Percentiles rank a stretch among this genome's conserved stretches.
phyloP scores from a whole-genome alignment of 2,113 vertebrate species.

The Chionis minor region DNA sequence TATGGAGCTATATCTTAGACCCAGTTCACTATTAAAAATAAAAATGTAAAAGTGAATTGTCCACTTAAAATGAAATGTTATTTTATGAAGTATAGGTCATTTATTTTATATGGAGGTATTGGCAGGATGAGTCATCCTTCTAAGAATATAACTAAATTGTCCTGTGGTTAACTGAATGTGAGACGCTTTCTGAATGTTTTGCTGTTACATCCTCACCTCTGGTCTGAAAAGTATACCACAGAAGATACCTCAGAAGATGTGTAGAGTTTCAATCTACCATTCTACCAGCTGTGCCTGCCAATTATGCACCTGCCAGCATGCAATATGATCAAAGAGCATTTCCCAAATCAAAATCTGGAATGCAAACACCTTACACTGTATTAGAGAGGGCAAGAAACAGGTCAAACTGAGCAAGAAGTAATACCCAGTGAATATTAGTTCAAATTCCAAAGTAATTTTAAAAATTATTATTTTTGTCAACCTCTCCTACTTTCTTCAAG shows the following conservation, averaged over 20 bases:
- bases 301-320: neutral
- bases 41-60: conserved; percentile 35
- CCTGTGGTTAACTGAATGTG: conserved; percentile 3
- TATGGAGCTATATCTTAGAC: conserved; percentile 16
- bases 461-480: neutral
- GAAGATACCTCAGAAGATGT: neutral
- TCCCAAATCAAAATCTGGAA: neutral
- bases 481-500: neutral
- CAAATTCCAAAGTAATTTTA: neutral
- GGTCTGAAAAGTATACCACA: neutral
- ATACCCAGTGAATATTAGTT: neutral
- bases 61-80: conserved; percentile 33
- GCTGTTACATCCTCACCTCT: neutral
- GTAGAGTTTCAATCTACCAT: neutral
- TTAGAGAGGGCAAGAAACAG: neutral
- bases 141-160: conserved; percentile 25
- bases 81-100: conserved; percentile 39
- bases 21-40: conserved; percentile 29
- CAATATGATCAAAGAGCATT: neutral
- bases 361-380: neutral
- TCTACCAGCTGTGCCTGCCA: neutral
- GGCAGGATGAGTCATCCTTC: conserved; percentile 34
- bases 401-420: neutral
- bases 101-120: neutral
- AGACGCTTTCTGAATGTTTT: neutral